Base-by-base conservation (phyloP, 2,113 vertebrate species). In the Pycnonotus jocosus region DNA sequence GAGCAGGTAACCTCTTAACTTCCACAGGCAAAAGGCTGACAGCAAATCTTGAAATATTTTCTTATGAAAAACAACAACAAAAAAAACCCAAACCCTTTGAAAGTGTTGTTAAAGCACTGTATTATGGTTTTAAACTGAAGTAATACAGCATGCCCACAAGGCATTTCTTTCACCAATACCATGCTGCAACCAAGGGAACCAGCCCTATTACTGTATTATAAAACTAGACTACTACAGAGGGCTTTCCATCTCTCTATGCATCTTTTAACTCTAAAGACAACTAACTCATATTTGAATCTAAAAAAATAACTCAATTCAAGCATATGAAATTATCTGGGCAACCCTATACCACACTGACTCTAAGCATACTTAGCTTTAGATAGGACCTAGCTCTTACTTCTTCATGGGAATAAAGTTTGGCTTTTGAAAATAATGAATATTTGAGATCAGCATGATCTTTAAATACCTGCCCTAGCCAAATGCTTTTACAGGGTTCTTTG, bases 11-110 rank as follows among this genome's bases (percentile, higher is more conserved):
- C 69, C 85, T 95, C 82, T 65, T 15, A 58, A 96, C 92, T 96
- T 97, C 82, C 96, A 97, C 87, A 93, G 94, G 89, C 96, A 96
- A 95, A 88, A 97, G 78, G 82, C 64, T 96, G 77, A 71, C 51
- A 94, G 76, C 79, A 90, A 96, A 77, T 77, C n/a, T 87, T 89
- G 78, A 79, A 8, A 25, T 48, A 65, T 73, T 95, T 94, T 88
- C 71, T 94, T 88, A 92, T 51, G 50, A 96, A 86, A 71, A 77
- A 4, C 3, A 71, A 33, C 42, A 74, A 31, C 18, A 70, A n/a
- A 51, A n/a, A 51, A 40, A 44, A 42, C 48, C 9, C 44, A 56
- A 70, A 81, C 62, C 80, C 56, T 56, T 92, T 86, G 60, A 91
- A 94, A 95, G 38, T 68, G 37, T 95, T 94, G 60, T 92, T 97